Base-by-base conservation (phyloP, 2,888 invertebrate species). In the Bombylius major region DNA sequence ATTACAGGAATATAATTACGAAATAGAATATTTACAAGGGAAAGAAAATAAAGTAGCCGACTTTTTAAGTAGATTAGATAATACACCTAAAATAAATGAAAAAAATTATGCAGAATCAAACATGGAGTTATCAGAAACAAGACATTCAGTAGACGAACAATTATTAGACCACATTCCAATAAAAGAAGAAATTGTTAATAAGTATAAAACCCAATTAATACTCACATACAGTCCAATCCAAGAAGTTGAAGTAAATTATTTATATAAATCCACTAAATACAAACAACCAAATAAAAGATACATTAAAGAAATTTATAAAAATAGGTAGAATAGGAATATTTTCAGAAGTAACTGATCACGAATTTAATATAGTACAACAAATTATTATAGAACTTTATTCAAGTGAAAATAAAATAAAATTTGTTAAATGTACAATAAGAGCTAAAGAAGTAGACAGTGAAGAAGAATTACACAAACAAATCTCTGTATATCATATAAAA, bases 31-130 rank as follows among this genome's bases (percentile, higher is more conserved):
- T 48, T 4, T 58, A 8, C 34, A 48, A 50, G 51, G 54, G 1
- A 56, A 54, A 14, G 51, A 58, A 47, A 56, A 59, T 55, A 50
- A 50, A n/a, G 57, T 55, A 13, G 59, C 59, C 5, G 59, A 59
- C 34, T 59, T 50, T 55, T 44, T 57, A 45, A 55, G 53, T 45
- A 53, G 59, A 48, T 12, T 55, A 33, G 57, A 57, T 53, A 51
- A 59, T 54, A 39, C 54, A 23, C 48, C 34, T 48, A 56, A 55
- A 50, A 56, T 56, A 23, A 32, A 53, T 23, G 39, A 55, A 45
- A 39, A 50, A 45, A 57, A 59, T 50, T 47, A 57, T 46, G 23
- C 46, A 36, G 57, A 52, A 55, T 50, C 56, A 49, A 59, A 53
- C 47, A 39, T 58, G 23, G 50, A 33, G 11, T 49, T 60, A 51